Conservation (phyloP, 2,113 vertebrate species). For the Tragelaphus imberbis region DNA sequence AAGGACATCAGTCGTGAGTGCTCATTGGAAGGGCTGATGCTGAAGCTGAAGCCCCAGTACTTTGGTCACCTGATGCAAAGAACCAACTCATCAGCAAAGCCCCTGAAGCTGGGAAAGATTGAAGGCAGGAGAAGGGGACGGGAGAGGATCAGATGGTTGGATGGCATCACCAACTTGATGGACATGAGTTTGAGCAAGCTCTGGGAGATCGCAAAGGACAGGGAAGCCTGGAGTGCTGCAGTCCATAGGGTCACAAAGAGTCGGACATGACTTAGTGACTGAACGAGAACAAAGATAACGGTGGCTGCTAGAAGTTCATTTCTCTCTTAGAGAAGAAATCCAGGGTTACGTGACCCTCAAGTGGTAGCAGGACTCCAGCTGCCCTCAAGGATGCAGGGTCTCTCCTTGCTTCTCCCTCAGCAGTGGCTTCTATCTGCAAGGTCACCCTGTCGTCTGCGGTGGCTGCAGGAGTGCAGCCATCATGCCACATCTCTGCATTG, state of each 20-base stretch:
- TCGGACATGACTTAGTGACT: background rate
- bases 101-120: background rate
- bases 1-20: background rate
- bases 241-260: background rate
- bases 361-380: rapidly evolving
- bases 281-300: background rate
- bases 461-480: background rate
- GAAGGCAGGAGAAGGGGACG: background rate
- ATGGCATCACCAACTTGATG: background rate
- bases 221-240: background rate
- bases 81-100: background rate
- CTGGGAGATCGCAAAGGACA: background rate
- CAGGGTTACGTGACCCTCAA: background rate
- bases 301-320: background rate
- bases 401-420: background rate
- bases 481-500: rapidly evolving
- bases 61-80: background rate
- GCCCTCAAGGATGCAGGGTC: background rate
- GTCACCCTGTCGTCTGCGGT: background rate
- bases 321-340: background rate
- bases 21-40: background rate
- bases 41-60: background rate
- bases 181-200: background rate
- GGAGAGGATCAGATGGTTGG: background rate
- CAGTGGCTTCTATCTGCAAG: background rate